phyloP scores from a whole-genome alignment of 1,140 invertebrate species.

The Meloidogyne floridensis region DNA sequence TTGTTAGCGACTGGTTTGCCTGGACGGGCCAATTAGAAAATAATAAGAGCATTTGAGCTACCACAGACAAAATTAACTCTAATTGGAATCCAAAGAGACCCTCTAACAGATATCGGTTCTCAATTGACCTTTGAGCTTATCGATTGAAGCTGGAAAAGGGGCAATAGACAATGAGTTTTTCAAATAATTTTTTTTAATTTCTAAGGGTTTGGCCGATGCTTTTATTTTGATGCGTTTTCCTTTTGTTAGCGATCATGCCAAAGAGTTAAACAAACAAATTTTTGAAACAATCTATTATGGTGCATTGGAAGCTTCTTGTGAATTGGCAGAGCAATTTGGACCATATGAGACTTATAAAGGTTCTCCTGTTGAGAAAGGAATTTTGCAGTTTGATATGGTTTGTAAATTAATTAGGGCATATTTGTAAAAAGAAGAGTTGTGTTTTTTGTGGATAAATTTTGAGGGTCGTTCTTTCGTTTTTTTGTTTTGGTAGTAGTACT shows the following conservation, averaged over 20 bases:
- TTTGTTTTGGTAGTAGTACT: too few relatives aligned
- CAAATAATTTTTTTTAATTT: conserved; percentile 69
- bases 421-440: neutral
- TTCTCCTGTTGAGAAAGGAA: conserved; percentile 74
- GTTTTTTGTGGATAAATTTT: too few relatives aligned
- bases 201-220: conserved; percentile 84
- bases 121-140: too few relatives aligned
- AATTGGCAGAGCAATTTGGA: conserved; percentile 83
- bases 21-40: too few relatives aligned
- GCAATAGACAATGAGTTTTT: neutral
- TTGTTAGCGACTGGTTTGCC: too few relatives aligned
- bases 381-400: conserved; percentile 99
- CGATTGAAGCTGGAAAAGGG: too few relatives aligned
- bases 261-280: conserved; percentile 87
- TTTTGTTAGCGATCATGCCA: conserved; percentile 80
- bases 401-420: neutral
- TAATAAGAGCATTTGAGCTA: too few relatives aligned
- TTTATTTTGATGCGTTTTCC: conserved; percentile 91
- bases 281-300: conserved; percentile 98
- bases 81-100: too few relatives aligned
- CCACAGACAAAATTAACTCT: too few relatives aligned
- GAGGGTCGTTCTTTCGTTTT: too few relatives aligned
- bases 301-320: conserved; percentile 93
- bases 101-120: too few relatives aligned
- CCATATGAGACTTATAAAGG: conserved; percentile 85